Conservation (phyloP, 1,140 invertebrate species). For the Macrostomum lignano region DNA sequence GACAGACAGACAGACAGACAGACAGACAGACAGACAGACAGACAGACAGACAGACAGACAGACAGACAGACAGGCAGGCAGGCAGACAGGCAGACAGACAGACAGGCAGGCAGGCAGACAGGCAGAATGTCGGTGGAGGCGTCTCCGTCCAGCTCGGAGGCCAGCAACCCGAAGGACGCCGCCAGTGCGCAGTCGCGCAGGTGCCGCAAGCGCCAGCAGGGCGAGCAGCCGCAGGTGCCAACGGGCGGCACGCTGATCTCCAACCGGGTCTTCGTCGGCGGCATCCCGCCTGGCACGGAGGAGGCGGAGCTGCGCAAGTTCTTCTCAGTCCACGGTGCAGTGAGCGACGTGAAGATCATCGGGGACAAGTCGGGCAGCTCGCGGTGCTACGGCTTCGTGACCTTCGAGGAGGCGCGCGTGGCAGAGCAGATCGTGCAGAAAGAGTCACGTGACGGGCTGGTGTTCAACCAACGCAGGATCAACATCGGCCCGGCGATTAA, state of each 20-base stretch:
- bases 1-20: too few species aligned
- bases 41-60: too few species aligned
- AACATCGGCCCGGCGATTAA: conserved; percentile 66
- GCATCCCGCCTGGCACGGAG: conserved; percentile 41
- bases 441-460: conserved; percentile 37
- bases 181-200: too few species aligned
- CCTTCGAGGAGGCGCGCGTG: conserved; percentile 66
- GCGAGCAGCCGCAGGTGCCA: too few species aligned
- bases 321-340: conserved; percentile 43
- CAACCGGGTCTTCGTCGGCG: conserved; percentile 71
- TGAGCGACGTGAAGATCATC: conserved; percentile 73
- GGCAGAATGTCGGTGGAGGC: too few species aligned
- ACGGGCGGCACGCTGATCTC: conserved; percentile 41
- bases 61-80: too few species aligned
- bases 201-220: too few species aligned
- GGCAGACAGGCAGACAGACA: too few species aligned
- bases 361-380: conserved; percentile 65
- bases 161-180: too few species aligned
- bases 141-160: too few species aligned
- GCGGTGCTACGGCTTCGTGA: conserved; percentile 39
- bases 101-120: too few species aligned
- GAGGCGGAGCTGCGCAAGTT: conserved; percentile 27
- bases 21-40: too few species aligned
- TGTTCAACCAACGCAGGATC: conserved; percentile 48
- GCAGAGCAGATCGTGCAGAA: conserved; percentile 37